phyloP scores from a whole-genome alignment of 2,113 vertebrate species.

The Probosciger aterrimus region DNA sequence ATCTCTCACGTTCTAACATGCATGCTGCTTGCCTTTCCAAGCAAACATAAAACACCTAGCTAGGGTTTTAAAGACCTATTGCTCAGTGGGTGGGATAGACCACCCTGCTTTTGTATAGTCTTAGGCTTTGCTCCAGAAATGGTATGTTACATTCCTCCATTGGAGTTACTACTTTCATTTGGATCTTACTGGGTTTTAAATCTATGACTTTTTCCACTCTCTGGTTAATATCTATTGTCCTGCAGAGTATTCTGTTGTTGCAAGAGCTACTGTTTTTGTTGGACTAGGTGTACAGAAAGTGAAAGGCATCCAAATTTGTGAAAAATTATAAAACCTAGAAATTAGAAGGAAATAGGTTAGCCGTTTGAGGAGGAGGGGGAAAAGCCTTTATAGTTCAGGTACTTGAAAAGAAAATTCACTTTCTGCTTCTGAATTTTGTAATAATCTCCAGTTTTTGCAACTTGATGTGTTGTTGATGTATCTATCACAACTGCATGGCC shows the following conservation, averaged over 20 bases:
- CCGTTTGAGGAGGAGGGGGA: not conserved
- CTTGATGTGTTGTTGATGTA: not conserved
- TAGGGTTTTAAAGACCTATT: not conserved
- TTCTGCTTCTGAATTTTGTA: not conserved
- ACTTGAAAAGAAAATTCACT: not conserved
- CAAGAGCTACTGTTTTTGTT: not conserved
- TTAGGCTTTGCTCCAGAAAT: not conserved
- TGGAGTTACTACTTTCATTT: not conserved
- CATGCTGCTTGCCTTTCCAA: not conserved
- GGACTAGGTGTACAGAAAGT: fast-evolving
- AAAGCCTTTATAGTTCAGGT: not conserved
- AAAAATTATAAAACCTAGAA: not conserved
- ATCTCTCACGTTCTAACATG: not conserved
- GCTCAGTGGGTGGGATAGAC: slow-evolving; percentile 35
- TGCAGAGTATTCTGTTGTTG: not conserved
- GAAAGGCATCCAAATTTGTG: not conserved
- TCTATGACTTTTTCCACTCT: not conserved
- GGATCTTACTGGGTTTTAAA: not conserved
- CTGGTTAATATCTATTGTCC: not conserved
- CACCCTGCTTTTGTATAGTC: slow-evolving; percentile 13
- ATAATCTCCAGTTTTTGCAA: not conserved
- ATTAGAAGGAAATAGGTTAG: not conserved
- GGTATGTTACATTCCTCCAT: not conserved
- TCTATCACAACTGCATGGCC: not conserved
- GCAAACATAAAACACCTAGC: not conserved